Evolutionary conservation across 2,888 invertebrate species (phyloP), one percentile per base, ranked within the genome.

Genomic region (Mycalesis mineus): DNA sequence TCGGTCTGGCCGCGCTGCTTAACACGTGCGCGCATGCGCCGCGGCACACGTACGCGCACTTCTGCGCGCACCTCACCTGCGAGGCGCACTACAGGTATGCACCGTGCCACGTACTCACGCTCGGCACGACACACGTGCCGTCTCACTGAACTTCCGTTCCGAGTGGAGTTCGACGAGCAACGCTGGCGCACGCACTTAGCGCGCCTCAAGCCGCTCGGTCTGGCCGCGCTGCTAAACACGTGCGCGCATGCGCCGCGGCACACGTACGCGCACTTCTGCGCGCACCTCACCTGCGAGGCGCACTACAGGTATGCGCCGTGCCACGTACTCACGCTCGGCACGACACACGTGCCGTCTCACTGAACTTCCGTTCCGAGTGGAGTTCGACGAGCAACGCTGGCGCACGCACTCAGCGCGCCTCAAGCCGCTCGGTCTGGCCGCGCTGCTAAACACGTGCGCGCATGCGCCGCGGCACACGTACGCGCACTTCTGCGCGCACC

Each of bases 301-400:
- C 92, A 94, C 74, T 81, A 88, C 64, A 90, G 88, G 90, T 88
- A 39, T 3, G 13, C 2, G 22, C n/a, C 28, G 42, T 11, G 5
- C 22, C 22, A 22, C 22, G 22, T 22, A n/a, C n/a, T n/a, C n/a
- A n/a, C n/a, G n/a, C n/a, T n/a, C n/a, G n/a, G n/a, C n/a, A n/a
- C n/a, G n/a, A n/a, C n/a, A n/a, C n/a, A n/a, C n/a, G n/a, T n/a
- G n/a, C n/a, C n/a, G n/a, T n/a, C n/a, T n/a, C n/a, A n/a, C n/a
- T n/a, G n/a, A n/a, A n/a, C n/a, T n/a, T n/a, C 96, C 97, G 1
- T 98, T 97, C 87, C 94, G 95, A 65, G 91, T 98, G 55, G 96
- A 97, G 78, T 99, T 98, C 82, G 98, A 99, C 86, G 98, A 98
- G 87, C 96, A 95, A 54, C 92, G 94, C 54, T 99, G 98, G 98